Conservation (phyloP, 2,888 invertebrate species). For the Netelia fuscicornis region DNA sequence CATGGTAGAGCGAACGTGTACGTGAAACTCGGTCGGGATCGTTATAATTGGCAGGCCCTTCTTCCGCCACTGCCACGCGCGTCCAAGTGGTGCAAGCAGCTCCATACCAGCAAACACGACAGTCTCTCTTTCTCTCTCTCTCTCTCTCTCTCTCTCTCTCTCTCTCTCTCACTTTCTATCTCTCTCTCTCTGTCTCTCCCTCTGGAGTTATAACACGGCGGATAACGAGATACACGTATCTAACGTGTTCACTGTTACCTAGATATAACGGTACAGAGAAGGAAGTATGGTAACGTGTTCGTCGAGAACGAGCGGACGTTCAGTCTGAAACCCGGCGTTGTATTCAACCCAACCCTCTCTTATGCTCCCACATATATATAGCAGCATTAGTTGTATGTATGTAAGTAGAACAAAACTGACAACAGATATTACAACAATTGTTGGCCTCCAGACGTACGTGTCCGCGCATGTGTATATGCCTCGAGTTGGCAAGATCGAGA, state of each 20-base stretch:
- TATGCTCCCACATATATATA: not conserved
- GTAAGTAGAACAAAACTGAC: slow-evolving; percentile 19
- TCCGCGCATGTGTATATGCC: slow-evolving; percentile 1
- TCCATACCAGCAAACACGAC: not conserved
- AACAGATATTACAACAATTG: slow-evolving; percentile 46
- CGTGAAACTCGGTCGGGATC: slow-evolving; percentile 50
- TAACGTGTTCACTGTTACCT: slow-evolving; percentile 4
- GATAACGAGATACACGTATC: slow-evolving; percentile 52
- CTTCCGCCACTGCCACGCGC: slow-evolving; percentile 15
- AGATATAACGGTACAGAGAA: not conserved
- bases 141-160: not conserved
- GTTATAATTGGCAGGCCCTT: slow-evolving; percentile 55
- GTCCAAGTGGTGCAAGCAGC: slow-evolving; percentile 37
- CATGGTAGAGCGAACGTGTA: slow-evolving; percentile 33
- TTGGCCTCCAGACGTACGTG: not conserved
- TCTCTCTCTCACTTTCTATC: not conserved
- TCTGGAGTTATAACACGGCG: slow-evolving; percentile 19
- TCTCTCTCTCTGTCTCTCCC: not conserved
- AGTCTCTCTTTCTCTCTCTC: not conserved
- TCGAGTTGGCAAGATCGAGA: slow-evolving; percentile 25
- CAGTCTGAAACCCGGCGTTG: slow-evolving; percentile 19
- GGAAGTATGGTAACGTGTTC: slow-evolving; percentile 55
- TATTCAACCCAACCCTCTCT: not conserved
- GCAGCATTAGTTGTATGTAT: slow-evolving; percentile 3
- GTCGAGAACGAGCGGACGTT: slow-evolving; percentile 17